Evolutionary conservation across 2,888 invertebrate species (phyloP), one percentile per base, ranked within the genome.

Genomic region (Drosophila maculinotata): DNA sequence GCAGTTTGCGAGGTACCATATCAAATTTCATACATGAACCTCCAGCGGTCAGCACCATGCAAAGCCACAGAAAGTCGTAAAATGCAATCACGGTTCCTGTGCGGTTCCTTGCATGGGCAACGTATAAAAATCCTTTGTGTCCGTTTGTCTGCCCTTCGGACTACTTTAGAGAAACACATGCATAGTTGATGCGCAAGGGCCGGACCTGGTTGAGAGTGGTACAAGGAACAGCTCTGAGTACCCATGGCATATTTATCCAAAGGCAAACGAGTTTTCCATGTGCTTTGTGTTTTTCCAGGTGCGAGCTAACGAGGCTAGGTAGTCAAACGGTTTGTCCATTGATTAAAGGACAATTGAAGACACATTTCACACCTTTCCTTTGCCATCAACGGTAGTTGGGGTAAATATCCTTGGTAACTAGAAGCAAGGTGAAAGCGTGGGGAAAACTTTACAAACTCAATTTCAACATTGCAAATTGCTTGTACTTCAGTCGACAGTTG

Each of bases 11-110:
- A 25, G 31, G 8, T 20, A 44, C 12, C 15, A 20, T 14, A 12
- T 35, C 3, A 42, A 58, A 36, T 48, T 25, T 17, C 23, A 20
- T 12, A 28, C n/a, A 28, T 9, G 31, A 2, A 49, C 12, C 28
- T 20, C 5, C 20, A 30, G 31, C 45, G 38, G 30, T 51, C 51
- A 69, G 49, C 45, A 12, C 10, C 51, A 48, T 23, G 45, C 25
- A 28, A 56, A 60, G 30, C 63, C 67, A 53, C 38, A 60, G 54
- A 73, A 60, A 60, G 64, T 51, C 64, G 41, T 67, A 44, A 83
- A 83, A 68, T 71, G 64, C 84, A 78, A 77, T 73, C 76, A 64
- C 14, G 17, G 23, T 63, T 54, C 7, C 48, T 26, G 12, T 53
- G n/a, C n/a, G n/a, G 57, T 20, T 25, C 51, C 17, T 41, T 48